Percentiles rank a stretch among this genome's conserved stretches.
Evolutionary conservation across 92 coral and sea anemone species (phyloP).

Genomic region (Porites rus): DNA sequence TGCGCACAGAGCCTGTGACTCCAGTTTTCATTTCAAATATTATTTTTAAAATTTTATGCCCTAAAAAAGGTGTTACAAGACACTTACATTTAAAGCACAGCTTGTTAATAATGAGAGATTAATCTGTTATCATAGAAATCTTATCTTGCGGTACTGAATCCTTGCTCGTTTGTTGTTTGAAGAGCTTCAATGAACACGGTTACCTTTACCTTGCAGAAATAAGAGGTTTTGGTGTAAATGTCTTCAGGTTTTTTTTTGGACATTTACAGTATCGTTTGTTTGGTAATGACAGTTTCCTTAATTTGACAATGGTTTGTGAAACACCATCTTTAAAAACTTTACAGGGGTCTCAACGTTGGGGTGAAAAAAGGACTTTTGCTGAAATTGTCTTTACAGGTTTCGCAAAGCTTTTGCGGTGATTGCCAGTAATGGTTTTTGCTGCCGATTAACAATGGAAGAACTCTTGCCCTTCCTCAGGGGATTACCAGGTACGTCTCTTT

Average conservation of each 20-base stretch:
- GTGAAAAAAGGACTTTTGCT: neutral
- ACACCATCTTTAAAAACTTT: too few relatives aligned
- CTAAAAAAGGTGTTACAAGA: constrained; percentile 3
- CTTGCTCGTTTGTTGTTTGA: too few relatives aligned
- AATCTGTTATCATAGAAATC: neutral
- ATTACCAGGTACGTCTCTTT: too few relatives aligned
- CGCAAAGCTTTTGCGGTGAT: too few relatives aligned
- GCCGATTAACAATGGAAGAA: too few relatives aligned
- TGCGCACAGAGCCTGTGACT: neutral
- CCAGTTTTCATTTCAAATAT: neutral
- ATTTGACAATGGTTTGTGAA: neutral
- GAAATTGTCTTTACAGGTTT: neutral
- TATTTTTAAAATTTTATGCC: neutral
- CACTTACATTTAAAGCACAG: neutral
- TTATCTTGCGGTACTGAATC: too few relatives aligned
- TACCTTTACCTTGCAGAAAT: constrained; percentile 17
- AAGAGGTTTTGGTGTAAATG: neutral
- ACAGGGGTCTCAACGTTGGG: neutral
- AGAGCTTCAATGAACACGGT: neutral
- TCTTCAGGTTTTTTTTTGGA: neutral
- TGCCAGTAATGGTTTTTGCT: too few relatives aligned
- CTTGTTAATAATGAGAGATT: neutral
- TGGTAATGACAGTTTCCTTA: constrained; percentile 3
- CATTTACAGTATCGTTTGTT: constrained; percentile 1
- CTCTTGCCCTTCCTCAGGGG: too few relatives aligned